Evolutionary conservation across 2,797 vertebrate genomes (phyloP).

Genomic region (Nothura maculosa): DNA sequence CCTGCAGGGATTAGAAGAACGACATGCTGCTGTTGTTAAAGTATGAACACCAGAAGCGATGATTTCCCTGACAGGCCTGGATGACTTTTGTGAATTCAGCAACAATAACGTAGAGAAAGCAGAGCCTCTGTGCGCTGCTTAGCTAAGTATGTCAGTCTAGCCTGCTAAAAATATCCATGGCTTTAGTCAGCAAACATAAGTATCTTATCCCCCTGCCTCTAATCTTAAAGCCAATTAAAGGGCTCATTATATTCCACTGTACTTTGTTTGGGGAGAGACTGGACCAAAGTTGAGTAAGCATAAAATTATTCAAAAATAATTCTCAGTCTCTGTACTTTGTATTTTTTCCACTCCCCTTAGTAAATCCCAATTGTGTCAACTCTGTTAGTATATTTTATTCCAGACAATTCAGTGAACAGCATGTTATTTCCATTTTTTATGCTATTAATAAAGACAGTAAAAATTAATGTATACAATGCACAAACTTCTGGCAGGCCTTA

Average conservation of each 20-base stretch:
- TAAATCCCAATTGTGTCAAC: not conserved
- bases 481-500: not conserved
- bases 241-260: not conserved
- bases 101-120: slow-evolving; percentile 4
- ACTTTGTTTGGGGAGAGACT: not conserved
- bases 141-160: not conserved
- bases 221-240: not conserved
- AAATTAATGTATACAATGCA: slow-evolving; percentile 6
- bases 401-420: not conserved
- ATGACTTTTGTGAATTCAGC: slow-evolving; percentile 31
- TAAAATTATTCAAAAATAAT: not conserved
- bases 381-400: not conserved
- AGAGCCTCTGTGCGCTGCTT: not conserved
- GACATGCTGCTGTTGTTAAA: not conserved
- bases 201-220: not conserved
- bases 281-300: not conserved
- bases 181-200: not conserved
- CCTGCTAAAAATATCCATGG: not conserved
- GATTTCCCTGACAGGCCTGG: slow-evolving; percentile 6
- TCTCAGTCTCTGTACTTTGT: not conserved
- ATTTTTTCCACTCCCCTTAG: not conserved
- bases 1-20: slow-evolving; percentile 6
- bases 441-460: not conserved
- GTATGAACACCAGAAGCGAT: not conserved
- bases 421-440: not conserved